Base-by-base conservation (phyloP, 2,888 invertebrate species). In the Melinopterus prodromus region DNA sequence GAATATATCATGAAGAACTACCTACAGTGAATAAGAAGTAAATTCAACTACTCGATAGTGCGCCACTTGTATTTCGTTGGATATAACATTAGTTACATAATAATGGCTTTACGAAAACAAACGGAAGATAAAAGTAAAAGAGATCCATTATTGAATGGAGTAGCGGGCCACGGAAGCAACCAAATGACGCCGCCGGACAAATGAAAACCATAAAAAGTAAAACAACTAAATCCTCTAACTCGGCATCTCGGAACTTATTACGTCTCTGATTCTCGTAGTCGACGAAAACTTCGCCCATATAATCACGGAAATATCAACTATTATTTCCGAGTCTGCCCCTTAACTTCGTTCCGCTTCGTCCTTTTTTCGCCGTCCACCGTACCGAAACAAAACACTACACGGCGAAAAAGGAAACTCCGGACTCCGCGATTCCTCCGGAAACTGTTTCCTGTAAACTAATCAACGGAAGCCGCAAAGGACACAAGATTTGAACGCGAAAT, bases 291-390 rank as follows among this genome's bases (percentile, higher is more conserved):
- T 77, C 38, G 38, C 16, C 77, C 36, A 79, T 72, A 69, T 72
- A 79, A 79, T 79, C 72, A 79, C 79, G 16, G 69, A 79, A 79
- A 77, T 36, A 76, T 77, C 77, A 69, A 77, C 79, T 77, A 77
- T 72, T 77, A 77, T 72, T 79, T 79, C 71, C 71, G 53, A 53
- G 53, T 53, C 53, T 12, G 53, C 53, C 53, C 53, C 53, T 53
- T 53, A 53, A 53, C 53, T 53, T 53, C 53, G 53, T 53, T 53
- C 53, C 53, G 53, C 53, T 53, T 53, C 53, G 9, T 53, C 53
- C 53, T 53, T 53, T 53, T 53, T 53, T 53, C 53, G 53, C 9
- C 53, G 53, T 53, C 53, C 53, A 53, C 53, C 53, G 53, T 12
- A 53, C 53, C 53, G 53, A 53, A 53, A 53, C 53, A 53, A 53